Evolutionary conservation across 2,888 invertebrate genomes (phyloP).

Genomic region (Eristalis pertinax): DNA sequence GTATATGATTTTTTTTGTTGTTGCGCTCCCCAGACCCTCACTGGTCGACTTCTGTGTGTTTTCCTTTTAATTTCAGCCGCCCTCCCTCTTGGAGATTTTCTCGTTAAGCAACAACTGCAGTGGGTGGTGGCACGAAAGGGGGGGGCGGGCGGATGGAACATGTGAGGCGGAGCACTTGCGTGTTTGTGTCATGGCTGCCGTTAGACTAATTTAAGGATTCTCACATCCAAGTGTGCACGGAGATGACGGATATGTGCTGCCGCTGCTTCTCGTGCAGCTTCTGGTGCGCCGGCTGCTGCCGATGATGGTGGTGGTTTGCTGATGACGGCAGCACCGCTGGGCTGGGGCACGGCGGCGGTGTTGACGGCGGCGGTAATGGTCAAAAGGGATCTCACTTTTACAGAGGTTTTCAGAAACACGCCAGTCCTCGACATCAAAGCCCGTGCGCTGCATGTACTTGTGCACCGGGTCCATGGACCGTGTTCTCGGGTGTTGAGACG

Average conservation of each 20-base stretch:
- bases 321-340: slow-evolving; percentile 35
- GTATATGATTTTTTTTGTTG: slow-evolving; percentile 19
- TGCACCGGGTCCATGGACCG: background rate
- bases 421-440: slow-evolving; percentile 55
- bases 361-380: slow-evolving; percentile 61
- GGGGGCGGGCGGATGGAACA: background rate
- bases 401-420: slow-evolving; percentile 65
- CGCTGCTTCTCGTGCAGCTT: background rate
- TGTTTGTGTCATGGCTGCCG: slow-evolving; percentile 39
- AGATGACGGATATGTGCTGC: slow-evolving; percentile 49
- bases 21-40: too few species aligned
- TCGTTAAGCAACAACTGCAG: slow-evolving; percentile 53
- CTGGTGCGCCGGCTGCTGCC: background rate
- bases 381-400: slow-evolving; percentile 63
- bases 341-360: slow-evolving; percentile 24
- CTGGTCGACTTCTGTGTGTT: slow-evolving; percentile 6
- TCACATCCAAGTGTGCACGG: slow-evolving; percentile 12
- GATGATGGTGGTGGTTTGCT: slow-evolving; percentile 32
- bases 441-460: slow-evolving; percentile 4
- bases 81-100: slow-evolving; percentile 51
- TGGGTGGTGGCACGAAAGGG: background rate
- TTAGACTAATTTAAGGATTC: slow-evolving; percentile 70
- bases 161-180: slow-evolving; percentile 24
- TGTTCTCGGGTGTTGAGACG: background rate
- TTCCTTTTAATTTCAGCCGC: slow-evolving; percentile 53